phyloP scores from a whole-genome alignment of 2,113 vertebrate genomes.

The Rhadina sibilatrix region DNA sequence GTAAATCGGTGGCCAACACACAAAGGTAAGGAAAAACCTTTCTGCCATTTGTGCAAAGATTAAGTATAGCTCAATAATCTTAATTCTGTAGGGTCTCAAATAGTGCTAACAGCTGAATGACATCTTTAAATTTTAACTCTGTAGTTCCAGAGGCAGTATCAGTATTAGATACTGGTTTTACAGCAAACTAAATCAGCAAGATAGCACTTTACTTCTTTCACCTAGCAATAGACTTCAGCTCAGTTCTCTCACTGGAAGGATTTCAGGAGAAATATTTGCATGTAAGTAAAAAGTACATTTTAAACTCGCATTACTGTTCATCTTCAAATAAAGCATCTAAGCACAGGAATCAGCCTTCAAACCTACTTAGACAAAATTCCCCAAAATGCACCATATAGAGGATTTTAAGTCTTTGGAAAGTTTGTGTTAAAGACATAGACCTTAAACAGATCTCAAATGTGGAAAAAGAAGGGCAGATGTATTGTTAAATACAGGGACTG shows the following conservation, averaged over 20 bases:
- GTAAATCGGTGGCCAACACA: neutral
- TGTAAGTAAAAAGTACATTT: neutral
- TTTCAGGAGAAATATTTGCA: neutral
- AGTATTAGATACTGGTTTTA: neutral
- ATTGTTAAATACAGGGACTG: neutral
- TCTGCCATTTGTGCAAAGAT: neutral
- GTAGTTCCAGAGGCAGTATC: neutral
- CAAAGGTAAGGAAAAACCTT: neutral
- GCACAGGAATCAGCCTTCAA: neutral
- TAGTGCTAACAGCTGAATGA: neutral
- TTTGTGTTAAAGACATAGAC: neutral
- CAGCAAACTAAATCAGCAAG: neutral
- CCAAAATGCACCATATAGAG: neutral
- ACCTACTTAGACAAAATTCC: neutral
- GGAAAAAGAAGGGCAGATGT: neutral
- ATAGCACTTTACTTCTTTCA: neutral
- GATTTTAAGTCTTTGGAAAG: neutral
- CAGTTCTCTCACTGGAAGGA: neutral
- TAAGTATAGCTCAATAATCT: neutral
- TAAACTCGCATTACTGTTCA: neutral
- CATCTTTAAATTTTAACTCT: neutral
- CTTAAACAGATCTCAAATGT: neutral
- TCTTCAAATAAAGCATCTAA: neutral
- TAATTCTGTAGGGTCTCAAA: neutral
- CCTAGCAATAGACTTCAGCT: neutral